These are phyloP conservation scores for Dissostichus mawsoni DNA, from an alignment of 2,113 vertebrate species.

Conservation along the genomic window DNA sequence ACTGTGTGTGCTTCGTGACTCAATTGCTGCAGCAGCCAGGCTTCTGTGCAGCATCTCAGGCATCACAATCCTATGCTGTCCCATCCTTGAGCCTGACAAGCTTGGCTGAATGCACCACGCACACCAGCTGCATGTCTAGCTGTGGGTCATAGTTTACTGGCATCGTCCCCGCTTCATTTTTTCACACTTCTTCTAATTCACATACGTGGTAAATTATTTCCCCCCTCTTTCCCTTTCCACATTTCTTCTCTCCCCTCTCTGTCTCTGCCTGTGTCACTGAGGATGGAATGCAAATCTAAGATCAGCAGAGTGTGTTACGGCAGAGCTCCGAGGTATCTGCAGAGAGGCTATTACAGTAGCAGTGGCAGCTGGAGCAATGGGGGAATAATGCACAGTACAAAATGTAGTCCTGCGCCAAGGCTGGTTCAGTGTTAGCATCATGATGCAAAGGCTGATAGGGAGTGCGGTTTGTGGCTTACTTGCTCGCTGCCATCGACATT, in stretches of 20 bases:
- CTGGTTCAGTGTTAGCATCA: constrained; percentile 54
- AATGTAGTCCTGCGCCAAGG: constrained; percentile 59
- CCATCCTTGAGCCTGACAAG: constrained; percentile 26
- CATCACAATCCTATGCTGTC: constrained; percentile 18
- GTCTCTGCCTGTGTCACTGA: constrained; percentile 29
- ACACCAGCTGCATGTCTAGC: constrained; percentile 39
- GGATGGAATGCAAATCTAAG: constrained; percentile 54
- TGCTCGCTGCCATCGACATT: constrained; percentile 36
- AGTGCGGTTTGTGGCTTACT: constrained; percentile 16
- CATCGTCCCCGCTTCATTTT: neutral
- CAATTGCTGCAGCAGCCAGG: constrained; percentile 31
- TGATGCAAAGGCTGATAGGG: constrained; percentile 49
- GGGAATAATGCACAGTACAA: constrained; percentile 54
- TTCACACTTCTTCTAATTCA: neutral
- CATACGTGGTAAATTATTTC: neutral
- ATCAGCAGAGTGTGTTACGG: constrained; percentile 60
- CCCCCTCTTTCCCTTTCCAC: neutral
- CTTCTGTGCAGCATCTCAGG: constrained; percentile 39
- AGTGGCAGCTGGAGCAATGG: constrained; percentile 50
- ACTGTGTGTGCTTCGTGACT: constrained; percentile 42
- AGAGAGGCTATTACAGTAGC: constrained; percentile 61
- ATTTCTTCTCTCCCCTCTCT: constrained; percentile 9
- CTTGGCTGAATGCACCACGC: constrained; percentile 28
- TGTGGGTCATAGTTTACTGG: neutral
- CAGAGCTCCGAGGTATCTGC: constrained; percentile 58